phyloP scores from a whole-genome alignment of 2,797 vertebrate species.

The Phataginus tetradactyla region DNA sequence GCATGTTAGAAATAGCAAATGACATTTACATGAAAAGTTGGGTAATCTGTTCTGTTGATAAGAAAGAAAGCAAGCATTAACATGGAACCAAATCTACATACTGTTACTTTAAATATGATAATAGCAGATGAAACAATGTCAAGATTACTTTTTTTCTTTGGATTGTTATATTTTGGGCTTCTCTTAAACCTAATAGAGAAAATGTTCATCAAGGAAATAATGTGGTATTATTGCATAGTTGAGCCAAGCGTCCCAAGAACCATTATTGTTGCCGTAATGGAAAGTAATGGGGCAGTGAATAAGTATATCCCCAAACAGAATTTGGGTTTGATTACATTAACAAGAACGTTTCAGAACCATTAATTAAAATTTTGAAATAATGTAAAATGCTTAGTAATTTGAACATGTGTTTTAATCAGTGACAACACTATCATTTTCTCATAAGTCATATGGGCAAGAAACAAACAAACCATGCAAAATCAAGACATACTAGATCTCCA shows the following conservation, averaged over 20 bases:
- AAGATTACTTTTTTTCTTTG: slow-evolving; percentile 3
- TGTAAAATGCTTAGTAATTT: background rate
- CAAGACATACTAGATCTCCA: background rate
- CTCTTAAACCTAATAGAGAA: background rate
- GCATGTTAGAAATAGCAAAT: background rate
- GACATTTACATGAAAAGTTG: background rate
- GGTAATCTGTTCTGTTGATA: background rate
- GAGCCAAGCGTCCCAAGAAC: slow-evolving; percentile 10
- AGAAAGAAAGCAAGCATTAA: background rate
- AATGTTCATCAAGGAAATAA: slow-evolving; percentile 38
- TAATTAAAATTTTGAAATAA: slow-evolving; percentile 26
- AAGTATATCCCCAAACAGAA: slow-evolving; percentile 33
- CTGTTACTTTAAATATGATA: slow-evolving; percentile 29
- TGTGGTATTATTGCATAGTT: slow-evolving; percentile 17
- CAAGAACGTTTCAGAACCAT: background rate
- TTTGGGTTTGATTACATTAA: slow-evolving; percentile 22
- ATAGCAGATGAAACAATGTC: background rate
- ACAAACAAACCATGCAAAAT: background rate
- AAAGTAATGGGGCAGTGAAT: background rate
- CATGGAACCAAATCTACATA: background rate
- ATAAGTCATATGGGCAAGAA: background rate
- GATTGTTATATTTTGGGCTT: slow-evolving; percentile 1
- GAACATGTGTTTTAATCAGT: background rate
- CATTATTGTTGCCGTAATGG: background rate
- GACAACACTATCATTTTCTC: background rate